A percentile compares a stretch with the other conserved stretches of the same genome.
Evolutionary conservation across 2,797 vertebrate genomes (phyloP).

Genomic region (Xenopus petersii): DNA sequence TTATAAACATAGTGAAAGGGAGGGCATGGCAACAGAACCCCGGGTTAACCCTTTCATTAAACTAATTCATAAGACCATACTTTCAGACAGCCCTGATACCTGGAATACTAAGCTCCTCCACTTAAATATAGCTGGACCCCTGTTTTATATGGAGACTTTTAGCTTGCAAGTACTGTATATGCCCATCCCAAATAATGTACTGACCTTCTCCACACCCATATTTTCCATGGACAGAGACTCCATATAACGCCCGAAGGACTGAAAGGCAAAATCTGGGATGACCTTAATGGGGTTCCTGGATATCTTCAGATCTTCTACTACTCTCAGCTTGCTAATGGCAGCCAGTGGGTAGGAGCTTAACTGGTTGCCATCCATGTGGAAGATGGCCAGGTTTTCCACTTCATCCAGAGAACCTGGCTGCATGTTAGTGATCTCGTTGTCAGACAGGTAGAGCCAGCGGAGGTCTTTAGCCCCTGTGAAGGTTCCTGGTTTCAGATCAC

Average conservation of each 20-base stretch:
- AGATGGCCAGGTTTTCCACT: slow-evolving; percentile 89
- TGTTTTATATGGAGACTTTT: no score
- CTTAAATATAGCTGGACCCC: not conserved
- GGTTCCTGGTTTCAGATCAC: slow-evolving; percentile 78
- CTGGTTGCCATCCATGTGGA: slow-evolving; percentile 88
- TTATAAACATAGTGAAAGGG: slow-evolving; percentile 51
- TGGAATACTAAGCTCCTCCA: no score
- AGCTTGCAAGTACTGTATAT: not conserved
- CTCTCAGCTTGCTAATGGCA: slow-evolving; percentile 88
- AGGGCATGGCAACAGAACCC: not conserved
- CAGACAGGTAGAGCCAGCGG: slow-evolving; percentile 88
- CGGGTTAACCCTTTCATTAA: slow-evolving; percentile 6
- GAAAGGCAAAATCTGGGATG: slow-evolving; percentile 88
- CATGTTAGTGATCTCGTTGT: slow-evolving; percentile 79
- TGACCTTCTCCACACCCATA: slow-evolving; percentile 92
- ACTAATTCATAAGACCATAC: not conserved
- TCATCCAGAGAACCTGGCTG: slow-evolving; percentile 85
- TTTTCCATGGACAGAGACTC: slow-evolving; percentile 86
- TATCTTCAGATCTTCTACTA: slow-evolving; percentile 89
- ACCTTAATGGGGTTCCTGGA: slow-evolving; percentile 84
- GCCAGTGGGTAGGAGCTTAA: slow-evolving; percentile 77
- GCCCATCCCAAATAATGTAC: slow-evolving; percentile 49
- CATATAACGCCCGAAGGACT: slow-evolving; percentile 93
- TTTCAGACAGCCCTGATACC: not conserved
- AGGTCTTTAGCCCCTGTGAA: slow-evolving; percentile 86